Evolutionary conservation across 2,113 vertebrate genomes (phyloP).

Genomic region (Lanius collurio): DNA sequence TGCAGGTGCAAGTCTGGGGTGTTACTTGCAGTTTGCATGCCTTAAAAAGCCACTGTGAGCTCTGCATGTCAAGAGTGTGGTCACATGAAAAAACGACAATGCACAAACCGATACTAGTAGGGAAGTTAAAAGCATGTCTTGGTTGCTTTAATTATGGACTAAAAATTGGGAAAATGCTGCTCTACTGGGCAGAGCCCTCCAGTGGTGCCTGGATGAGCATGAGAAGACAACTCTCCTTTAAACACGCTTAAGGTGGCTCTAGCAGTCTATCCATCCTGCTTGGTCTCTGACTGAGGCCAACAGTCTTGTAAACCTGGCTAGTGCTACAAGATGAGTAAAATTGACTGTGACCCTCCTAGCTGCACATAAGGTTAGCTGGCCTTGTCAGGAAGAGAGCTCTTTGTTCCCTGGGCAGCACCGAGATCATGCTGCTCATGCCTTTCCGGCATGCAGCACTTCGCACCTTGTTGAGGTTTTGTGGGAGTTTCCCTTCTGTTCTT

Average conservation of each 20-base stretch:
- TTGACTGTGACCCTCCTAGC: neutral
- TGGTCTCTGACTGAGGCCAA: neutral
- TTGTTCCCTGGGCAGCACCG: rapidly evolving
- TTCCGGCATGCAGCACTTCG: neutral
- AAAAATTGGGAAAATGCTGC: neutral
- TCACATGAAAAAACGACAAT: neutral
- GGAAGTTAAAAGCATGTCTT: neutral
- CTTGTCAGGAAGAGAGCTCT: neutral
- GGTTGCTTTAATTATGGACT: neutral
- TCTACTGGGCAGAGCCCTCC: neutral
- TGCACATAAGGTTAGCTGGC: neutral
- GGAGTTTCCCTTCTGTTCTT: no score
- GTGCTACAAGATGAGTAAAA: neutral
- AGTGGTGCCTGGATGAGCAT: rapidly evolving
- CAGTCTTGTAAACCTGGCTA: neutral
- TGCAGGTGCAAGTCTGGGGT: neutral
- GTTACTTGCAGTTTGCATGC: neutral
- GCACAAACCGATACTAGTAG: neutral
- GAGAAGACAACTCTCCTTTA: neutral
- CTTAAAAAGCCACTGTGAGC: neutral
- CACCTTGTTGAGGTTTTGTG: neutral
- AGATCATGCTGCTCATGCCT: rapidly evolving
- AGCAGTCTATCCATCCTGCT: rapidly evolving
- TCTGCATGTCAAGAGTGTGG: neutral
- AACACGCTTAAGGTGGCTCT: neutral